Evolutionary conservation across 1,140 invertebrate genomes (phyloP).

Genomic region (Sinella curviseta): DNA sequence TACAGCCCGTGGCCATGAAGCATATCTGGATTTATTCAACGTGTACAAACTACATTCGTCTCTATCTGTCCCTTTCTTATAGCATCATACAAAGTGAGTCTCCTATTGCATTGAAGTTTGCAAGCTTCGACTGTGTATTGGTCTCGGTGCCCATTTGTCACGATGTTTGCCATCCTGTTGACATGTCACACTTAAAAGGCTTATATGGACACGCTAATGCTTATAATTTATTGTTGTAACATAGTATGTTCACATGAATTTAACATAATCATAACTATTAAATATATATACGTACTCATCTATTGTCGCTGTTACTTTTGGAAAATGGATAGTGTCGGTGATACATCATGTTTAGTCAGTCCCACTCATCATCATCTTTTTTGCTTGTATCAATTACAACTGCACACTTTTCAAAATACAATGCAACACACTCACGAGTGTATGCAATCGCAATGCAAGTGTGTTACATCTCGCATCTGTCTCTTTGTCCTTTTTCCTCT

Average conservation of each 20-base stretch:
- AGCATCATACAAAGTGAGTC: not conserved
- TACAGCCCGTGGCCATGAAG: too few relatives aligned
- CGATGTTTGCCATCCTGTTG: not conserved
- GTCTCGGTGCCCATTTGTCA: slow-evolving; percentile 9
- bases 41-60: too few relatives aligned
- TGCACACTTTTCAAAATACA: not conserved
- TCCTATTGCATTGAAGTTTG: too few relatives aligned
- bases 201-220: not conserved
- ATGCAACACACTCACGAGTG: not conserved
- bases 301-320: not conserved
- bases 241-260: not conserved
- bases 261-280: not conserved
- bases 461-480: not conserved
- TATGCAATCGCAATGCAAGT: too few relatives aligned
- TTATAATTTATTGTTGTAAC: not conserved
- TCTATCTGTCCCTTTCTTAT: too few relatives aligned
- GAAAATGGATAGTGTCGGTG: not conserved
- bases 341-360: not conserved
- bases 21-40: not conserved
- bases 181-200: slow-evolving; percentile 18
- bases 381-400: not conserved
- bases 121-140: not conserved
- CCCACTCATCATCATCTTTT: not conserved
- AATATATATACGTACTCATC: not conserved
- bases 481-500: not conserved